Conservation (phyloP, 2,113 vertebrate species). For the Muntiacus muntjak region DNA sequence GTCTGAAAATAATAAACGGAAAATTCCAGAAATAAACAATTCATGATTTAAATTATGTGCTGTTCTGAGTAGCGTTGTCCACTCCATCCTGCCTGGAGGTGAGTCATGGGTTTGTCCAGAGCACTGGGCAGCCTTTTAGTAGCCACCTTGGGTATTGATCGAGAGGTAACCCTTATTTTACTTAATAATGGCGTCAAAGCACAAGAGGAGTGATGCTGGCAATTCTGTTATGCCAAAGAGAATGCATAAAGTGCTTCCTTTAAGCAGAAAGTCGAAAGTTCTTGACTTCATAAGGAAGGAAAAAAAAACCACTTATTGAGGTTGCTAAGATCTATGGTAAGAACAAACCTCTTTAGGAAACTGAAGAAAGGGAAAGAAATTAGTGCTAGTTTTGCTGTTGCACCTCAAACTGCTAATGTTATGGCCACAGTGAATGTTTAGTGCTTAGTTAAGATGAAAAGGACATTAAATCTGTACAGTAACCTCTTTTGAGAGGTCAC, state of each 20-base stretch:
- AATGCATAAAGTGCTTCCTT: not conserved
- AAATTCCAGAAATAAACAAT: not conserved
- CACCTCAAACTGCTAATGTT: not conserved
- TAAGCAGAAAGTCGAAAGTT: not conserved
- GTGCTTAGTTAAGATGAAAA: not conserved
- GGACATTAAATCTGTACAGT: not conserved
- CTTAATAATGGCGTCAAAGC: not conserved
- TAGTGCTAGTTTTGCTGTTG: not conserved
- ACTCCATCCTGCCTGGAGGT: not conserved
- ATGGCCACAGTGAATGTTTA: not conserved
- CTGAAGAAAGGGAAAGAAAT: not conserved
- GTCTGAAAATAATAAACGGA: not conserved
- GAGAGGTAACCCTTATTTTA: not conserved
- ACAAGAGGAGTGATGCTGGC: not conserved
- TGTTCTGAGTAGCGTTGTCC: not conserved
- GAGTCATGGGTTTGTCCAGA: not conserved
- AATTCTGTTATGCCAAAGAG: not conserved
- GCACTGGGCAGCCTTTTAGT: not conserved
- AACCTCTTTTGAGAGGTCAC: not conserved
- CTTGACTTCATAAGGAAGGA: not conserved
- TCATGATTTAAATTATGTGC: not conserved
- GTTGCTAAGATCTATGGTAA: not conserved
- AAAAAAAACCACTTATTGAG: not conserved
- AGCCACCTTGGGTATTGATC: not conserved
- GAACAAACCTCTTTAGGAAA: not conserved